Percentiles rank a stretch among this genome's conserved stretches.
Conservation (phyloP, 2,888 invertebrate species). For the Lymantria monacha region DNA sequence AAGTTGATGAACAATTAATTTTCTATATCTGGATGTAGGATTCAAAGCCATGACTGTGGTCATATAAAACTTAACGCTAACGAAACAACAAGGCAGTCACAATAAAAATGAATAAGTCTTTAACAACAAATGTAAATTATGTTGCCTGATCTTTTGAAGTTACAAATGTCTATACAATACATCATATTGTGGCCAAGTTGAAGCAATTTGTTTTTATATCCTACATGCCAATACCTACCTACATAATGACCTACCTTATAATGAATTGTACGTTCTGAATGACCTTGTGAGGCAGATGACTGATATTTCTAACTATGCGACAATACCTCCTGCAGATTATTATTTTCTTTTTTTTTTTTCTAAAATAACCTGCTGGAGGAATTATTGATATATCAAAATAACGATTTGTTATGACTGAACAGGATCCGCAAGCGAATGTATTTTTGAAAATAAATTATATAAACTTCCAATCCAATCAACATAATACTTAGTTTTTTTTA, state of each 20-base stretch:
- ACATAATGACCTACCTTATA: conserved; percentile 33
- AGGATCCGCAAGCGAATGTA: background rate
- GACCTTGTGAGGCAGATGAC: conserved; percentile 37
- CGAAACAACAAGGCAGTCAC: no score
- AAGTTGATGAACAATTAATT: no score
- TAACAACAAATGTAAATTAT: no score
- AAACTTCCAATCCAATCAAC: background rate
- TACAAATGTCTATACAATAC: no score
- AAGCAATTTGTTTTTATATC: conserved; percentile 30
- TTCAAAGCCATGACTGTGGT: no score
- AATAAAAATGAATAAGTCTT: no score
- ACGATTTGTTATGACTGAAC: conserved; percentile 1
- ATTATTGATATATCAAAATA: conserved; percentile 5
- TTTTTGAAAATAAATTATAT: background rate
- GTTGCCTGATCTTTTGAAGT: no score
- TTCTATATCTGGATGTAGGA: no score
- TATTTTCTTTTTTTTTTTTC: background rate
- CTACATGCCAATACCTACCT: conserved; percentile 12
- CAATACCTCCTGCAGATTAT: conserved; percentile 10
- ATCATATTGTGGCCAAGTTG: conserved; percentile 17
- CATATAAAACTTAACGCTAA: no score
- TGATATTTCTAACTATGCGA: conserved; percentile 17
- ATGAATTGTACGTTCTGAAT: conserved; percentile 33
- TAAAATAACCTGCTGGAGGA: conserved; percentile 1
- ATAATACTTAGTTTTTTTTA: background rate